These are phyloP conservation scores for Trididemnum clinides DNA, from an alignment of 23 tunicate species.

Conservation along the genomic window DNA sequence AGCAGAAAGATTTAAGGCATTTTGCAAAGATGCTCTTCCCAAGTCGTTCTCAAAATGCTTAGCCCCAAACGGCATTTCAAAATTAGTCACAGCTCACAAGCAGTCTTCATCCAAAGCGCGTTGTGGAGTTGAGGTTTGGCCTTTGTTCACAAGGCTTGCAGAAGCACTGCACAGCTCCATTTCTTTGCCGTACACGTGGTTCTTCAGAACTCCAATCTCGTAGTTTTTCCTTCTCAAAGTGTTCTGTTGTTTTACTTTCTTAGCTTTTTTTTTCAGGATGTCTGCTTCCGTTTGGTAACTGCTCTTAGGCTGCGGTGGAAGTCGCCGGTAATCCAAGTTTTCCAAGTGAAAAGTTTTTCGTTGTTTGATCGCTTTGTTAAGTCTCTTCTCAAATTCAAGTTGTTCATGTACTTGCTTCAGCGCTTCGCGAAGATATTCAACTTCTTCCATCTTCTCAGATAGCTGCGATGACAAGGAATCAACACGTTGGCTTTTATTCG, in stretches of 20 bases:
- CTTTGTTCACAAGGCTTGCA: slow-evolving; percentile 54
- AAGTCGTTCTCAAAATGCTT: too few species aligned
- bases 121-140: too few species aligned
- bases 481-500: slow-evolving; percentile 36
- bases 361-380: slow-evolving; percentile 80
- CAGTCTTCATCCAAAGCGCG: too few species aligned
- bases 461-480: slow-evolving; percentile 59
- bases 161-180: slow-evolving; percentile 75
- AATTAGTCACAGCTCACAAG: too few species aligned
- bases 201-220: slow-evolving; percentile 66
- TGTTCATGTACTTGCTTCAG: slow-evolving; percentile 49
- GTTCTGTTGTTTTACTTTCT: slow-evolving; percentile 13
- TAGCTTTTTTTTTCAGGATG: slow-evolving; percentile 8
- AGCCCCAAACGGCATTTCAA: too few species aligned
- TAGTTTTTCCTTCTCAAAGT: slow-evolving; percentile 70
- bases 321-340: slow-evolving; percentile 64
- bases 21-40: too few species aligned
- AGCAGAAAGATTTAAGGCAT: too few species aligned
- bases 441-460: slow-evolving; percentile 61
- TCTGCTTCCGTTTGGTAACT: slow-evolving; percentile 38
- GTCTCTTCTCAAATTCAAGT: slow-evolving; percentile 71
- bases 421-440: slow-evolving; percentile 81
- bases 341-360: slow-evolving; percentile 81
- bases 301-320: slow-evolving; percentile 47
- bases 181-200: slow-evolving; percentile 73